Conservation (phyloP, 2,797 vertebrate genomes). For the Gallirallus australis region DNA sequence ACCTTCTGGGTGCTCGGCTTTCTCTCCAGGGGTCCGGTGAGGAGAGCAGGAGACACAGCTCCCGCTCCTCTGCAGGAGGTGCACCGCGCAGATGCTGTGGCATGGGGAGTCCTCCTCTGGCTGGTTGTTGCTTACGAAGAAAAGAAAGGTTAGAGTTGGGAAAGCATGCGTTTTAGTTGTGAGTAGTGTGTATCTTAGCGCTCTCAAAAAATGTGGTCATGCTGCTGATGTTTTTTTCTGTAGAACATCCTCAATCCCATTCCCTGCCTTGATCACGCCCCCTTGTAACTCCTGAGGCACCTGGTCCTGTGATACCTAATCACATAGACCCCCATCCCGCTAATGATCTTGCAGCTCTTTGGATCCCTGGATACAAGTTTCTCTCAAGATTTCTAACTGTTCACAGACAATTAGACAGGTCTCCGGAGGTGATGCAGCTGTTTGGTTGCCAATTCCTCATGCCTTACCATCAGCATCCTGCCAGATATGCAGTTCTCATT, state of each 20-base stretch:
- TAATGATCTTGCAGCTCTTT: background rate
- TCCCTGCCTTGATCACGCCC: fast-evolving
- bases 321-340: background rate
- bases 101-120: too few relatives aligned
- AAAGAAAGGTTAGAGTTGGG: background rate
- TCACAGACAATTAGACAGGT: fast-evolving
- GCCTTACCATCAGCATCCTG: background rate
- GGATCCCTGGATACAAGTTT: background rate
- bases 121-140: too few relatives aligned
- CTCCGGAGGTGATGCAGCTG: background rate
- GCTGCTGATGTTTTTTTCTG: fast-evolving
- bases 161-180: fast-evolving
- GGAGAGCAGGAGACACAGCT: background rate
- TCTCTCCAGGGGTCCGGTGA: fast-evolving
- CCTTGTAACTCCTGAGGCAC: background rate
- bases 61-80: background rate
- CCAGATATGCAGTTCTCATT: fast-evolving
- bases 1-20: background rate
- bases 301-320: background rate
- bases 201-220: fast-evolving
- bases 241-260: background rate
- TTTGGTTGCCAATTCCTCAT: background rate
- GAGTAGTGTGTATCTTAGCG: fast-evolving
- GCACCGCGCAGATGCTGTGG: too few relatives aligned
- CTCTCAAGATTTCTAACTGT: background rate